Evolutionary conservation across 2,797 vertebrate genomes (phyloP), one percentile per base, ranked within the genome.

Genomic region (Adelosebastes latens): DNA sequence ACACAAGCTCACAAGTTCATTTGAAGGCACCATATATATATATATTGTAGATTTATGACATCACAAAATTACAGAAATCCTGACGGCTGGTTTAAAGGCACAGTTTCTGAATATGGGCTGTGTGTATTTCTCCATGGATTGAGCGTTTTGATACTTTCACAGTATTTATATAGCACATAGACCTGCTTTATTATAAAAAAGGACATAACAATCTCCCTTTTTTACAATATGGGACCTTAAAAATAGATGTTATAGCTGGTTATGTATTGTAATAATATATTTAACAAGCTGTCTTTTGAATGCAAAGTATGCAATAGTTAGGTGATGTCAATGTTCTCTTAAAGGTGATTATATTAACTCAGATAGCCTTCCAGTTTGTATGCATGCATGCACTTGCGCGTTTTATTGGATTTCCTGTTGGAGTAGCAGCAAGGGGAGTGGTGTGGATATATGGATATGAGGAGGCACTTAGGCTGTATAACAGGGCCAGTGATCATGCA

Each of bases 361-460:
- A 59, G 14, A 52, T 1, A 34, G 22, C 16, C 6, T 39, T n/a
- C 9, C 4, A 18, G 22, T 5, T 52, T 42, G 6, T 11, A 39
- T 36, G 6, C 8, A 39, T 34, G 42, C 52, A 39, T 31, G 5
- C 39, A 29, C n/a, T 8, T 18, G 3, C 2, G 16, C 6, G 2
- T 56, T 65, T 32, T 32, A 55, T 42, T 29, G 55, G 55, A 60
- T 63, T 69, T 55, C 27, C 66, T 64, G 59, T 27, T 62, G 25
- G 10, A 69, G 69, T 3, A 14, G 63, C 24, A 63, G 60, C 36
- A 36, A 39, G 75, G 72, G 74, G 74, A 84, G 66, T 75, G 77
- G 66, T 42, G 5, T 39, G 25, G 22, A 14, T 24, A 27, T 72
- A 10, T 42, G 39, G n/a, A 69, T 34, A 27, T 12, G 6, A 70